phyloP scores from a whole-genome alignment of 1,140 invertebrate genomes.

The Bombus huntii region DNA sequence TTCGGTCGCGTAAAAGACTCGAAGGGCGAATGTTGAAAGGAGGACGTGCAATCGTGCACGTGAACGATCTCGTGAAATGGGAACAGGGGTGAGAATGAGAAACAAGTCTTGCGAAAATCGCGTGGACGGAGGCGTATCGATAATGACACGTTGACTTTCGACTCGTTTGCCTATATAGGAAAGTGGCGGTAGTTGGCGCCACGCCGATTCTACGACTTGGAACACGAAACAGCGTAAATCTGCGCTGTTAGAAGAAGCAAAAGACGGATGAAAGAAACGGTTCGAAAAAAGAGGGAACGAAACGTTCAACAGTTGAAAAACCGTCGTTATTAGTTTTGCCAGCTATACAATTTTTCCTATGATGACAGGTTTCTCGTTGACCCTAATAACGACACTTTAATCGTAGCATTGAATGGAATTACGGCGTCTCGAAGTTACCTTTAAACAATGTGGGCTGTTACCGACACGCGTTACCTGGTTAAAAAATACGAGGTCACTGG shows the following conservation, averaged over 20 bases:
- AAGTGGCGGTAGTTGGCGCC: slow-evolving; percentile 46
- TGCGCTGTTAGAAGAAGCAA: background rate
- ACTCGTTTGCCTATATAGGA: slow-evolving; percentile 61
- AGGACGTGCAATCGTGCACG: slow-evolving; percentile 26
- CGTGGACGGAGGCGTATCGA: slow-evolving; percentile 53
- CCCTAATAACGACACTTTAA: background rate
- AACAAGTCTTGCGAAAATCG: slow-evolving; percentile 11
- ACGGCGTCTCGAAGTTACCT: background rate
- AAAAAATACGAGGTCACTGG: background rate
- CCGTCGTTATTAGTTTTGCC: background rate
- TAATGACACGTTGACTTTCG: slow-evolving; percentile 60
- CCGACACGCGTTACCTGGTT: background rate
- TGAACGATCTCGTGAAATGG: slow-evolving; percentile 44
- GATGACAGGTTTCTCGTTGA: background rate
- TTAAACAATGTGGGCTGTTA: background rate
- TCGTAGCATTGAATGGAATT: slow-evolving; percentile 5
- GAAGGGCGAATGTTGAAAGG: slow-evolving; percentile 5
- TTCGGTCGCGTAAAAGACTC: background rate
- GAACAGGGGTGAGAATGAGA: slow-evolving; percentile 7
- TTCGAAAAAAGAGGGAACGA: too few relatives aligned
- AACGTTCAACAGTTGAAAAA: background rate
- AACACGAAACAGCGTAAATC: slow-evolving; percentile 1
- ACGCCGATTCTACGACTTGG: background rate
- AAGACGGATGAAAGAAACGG: background rate
- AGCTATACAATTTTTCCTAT: background rate